These are phyloP conservation scores for Sphaeridia pumilis DNA, from an alignment of 2,888 invertebrate genomes.

Conservation along the genomic window DNA sequence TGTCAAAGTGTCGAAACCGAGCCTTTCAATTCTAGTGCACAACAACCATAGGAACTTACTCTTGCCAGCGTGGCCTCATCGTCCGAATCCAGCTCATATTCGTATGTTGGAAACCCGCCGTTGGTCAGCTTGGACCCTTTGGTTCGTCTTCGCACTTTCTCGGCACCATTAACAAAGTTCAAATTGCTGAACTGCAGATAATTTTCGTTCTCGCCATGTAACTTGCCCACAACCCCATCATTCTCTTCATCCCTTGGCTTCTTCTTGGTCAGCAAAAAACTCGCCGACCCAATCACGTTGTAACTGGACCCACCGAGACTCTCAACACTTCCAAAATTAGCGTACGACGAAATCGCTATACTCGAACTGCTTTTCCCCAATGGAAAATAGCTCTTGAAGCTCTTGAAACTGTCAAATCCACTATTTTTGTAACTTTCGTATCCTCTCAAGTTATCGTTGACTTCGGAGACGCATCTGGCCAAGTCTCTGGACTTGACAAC, in stretches of 20 bases:
- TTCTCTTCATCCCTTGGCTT: neutral
- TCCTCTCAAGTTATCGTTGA: neutral
- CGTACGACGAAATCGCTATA: neutral
- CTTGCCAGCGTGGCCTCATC: conserved; percentile 33
- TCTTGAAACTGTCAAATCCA: neutral
- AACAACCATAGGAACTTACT: conserved; percentile 29
- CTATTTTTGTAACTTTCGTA: neutral
- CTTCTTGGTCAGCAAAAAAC: neutral
- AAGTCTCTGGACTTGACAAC: neutral
- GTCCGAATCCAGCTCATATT: conserved; percentile 18
- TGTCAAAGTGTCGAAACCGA: too few relatives aligned
- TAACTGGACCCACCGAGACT: neutral
- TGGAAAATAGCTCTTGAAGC: too few relatives aligned
- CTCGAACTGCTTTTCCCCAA: neutral
- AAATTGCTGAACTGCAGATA: neutral
- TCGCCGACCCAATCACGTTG: neutral
- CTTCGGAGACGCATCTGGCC: neutral
- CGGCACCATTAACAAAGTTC: neutral
- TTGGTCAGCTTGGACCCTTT: conserved; percentile 1
- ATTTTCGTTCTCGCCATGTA: neutral
- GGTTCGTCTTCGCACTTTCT: neutral
- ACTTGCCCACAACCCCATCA: neutral
- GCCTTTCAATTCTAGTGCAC: neutral
- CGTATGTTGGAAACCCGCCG: neutral
- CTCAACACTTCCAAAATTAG: neutral